phyloP scores from a whole-genome alignment of 2,888 invertebrate species.

The Pristionchus arcanus region DNA sequence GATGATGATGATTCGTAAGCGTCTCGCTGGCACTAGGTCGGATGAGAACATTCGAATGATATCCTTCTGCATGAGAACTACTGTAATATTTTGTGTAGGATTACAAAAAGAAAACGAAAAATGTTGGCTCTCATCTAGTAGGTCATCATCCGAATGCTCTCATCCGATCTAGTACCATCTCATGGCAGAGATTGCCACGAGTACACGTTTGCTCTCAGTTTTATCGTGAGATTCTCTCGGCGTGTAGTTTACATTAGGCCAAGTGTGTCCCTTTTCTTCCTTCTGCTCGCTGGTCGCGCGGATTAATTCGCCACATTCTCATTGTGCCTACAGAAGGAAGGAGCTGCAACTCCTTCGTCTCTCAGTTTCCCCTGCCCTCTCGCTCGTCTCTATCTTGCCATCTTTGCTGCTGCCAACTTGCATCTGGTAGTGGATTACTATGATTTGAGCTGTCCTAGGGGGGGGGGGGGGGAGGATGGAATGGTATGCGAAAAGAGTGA shows the following conservation, averaged over 20 bases:
- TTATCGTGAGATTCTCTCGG: slow-evolving; percentile 1
- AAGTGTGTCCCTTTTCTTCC: background rate
- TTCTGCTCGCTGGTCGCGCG: slow-evolving; percentile 13
- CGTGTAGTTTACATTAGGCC: background rate
- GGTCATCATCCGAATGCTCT: no score
- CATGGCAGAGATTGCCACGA: background rate
- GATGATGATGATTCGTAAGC: slow-evolving; percentile 13
- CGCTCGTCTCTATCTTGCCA: background rate
- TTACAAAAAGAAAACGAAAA: no score
- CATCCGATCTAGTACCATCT: background rate
- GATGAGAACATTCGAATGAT: no score
- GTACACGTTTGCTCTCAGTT: slow-evolving; percentile 45
- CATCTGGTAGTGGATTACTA: slow-evolving; percentile 53
- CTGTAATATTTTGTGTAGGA: no score
- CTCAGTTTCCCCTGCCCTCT: background rate
- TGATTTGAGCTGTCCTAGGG: slow-evolving; percentile 39
- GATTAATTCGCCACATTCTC: slow-evolving; percentile 23
- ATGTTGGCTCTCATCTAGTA: no score
- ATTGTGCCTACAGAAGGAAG: background rate
- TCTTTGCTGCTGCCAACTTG: background rate
- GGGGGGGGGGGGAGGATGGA: background rate
- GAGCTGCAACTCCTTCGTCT: background rate
- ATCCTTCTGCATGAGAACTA: no score
- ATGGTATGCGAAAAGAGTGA: no score
- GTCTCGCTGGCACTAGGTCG: background rate